Evolutionary conservation across 2,113 vertebrate genomes (phyloP), one percentile per base, ranked within the genome.

Genomic region (Triplophysa tibetana): DNA sequence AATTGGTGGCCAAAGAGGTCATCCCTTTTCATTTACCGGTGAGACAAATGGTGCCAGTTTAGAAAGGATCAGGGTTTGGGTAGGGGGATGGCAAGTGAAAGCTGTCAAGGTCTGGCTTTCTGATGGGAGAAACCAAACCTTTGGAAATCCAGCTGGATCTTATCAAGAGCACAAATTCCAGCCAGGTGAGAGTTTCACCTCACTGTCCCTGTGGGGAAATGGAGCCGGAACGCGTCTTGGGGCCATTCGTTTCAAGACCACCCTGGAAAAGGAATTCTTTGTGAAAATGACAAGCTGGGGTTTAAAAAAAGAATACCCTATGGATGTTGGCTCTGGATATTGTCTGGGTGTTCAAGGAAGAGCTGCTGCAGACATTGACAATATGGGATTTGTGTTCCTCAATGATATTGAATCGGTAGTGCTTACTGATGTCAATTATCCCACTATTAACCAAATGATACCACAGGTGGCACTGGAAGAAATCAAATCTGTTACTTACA

Each of bases 171-270:
- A 80, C 77, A 10, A 0, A 3, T 86, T 87, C 68, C 1, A 81
- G n/a, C 10, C 70, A 54, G 82, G 75, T 17, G 86, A 87, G 52
- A 26, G 29, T 50, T 81, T 87, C 24, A 68, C 78, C 4, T 82
- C 76, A 6, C 84, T 87, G 10, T 86, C 84, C 24, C 84, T 87
- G 19, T 87, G 82, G 82, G 82, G 41, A 24, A 87, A 87, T 17
- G 80, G 77, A 63, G 80, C 67, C 6, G 33, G 33, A 6, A 33
- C 33, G 33, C 33, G 33, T 33, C 33, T 33, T 33, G 33, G 33
- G 33, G 82, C 52, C 65, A 84, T 87, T 61, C 80, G 76, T 41
- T 86, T 87, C 69, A 78, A 1, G 43, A 87, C 86, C 23, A 84
- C 23, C 56, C 4, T 1, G n/a, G 23, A 14, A 1, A 38, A 75